These are phyloP conservation scores for Lacerta viridis DNA, from an alignment of 2,797 vertebrate genomes.

Conservation along the genomic window DNA sequence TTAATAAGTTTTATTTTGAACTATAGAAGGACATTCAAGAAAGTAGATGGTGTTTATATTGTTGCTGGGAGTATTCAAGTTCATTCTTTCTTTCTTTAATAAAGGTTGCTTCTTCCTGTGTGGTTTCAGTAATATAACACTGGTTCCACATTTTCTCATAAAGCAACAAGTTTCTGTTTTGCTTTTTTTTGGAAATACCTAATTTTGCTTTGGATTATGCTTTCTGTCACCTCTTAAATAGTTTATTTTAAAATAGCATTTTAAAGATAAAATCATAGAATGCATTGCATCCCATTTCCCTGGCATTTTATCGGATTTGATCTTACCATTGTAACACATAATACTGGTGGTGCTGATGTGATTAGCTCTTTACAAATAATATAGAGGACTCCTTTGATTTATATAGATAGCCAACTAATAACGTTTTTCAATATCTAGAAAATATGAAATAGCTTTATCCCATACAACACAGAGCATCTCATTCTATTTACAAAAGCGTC, in stretches of 20 bases:
- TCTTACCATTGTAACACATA: background rate
- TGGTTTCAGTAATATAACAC: slow-evolving; percentile 19
- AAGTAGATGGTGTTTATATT: background rate
- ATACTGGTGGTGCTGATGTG: slow-evolving; percentile 5
- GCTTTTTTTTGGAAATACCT: background rate
- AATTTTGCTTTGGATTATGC: slow-evolving; percentile 21
- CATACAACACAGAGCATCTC: background rate
- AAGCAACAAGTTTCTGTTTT: background rate
- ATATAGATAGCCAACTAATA: background rate
- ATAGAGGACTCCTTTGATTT: background rate
- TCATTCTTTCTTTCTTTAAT: slow-evolving; percentile 20
- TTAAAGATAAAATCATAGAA: slow-evolving; percentile 26
- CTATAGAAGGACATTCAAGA: slow-evolving; percentile 31
- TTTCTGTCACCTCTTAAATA: slow-evolving; percentile 28
- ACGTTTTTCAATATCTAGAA: background rate
- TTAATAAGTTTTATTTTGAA: slow-evolving; percentile 18
- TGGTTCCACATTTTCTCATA: slow-evolving; percentile 28
- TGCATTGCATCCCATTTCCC: slow-evolving; percentile 13
- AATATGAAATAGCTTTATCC: slow-evolving; percentile 17
- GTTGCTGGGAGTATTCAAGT: background rate
- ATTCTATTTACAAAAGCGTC: background rate
- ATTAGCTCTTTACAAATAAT: slow-evolving; percentile 23
- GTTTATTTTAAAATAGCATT: slow-evolving; percentile 1
- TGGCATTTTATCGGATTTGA: background rate
- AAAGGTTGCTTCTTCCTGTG: slow-evolving; percentile 21